Conservation (phyloP, 2,113 vertebrate genomes). For the Dascyllus trimaculatus region DNA sequence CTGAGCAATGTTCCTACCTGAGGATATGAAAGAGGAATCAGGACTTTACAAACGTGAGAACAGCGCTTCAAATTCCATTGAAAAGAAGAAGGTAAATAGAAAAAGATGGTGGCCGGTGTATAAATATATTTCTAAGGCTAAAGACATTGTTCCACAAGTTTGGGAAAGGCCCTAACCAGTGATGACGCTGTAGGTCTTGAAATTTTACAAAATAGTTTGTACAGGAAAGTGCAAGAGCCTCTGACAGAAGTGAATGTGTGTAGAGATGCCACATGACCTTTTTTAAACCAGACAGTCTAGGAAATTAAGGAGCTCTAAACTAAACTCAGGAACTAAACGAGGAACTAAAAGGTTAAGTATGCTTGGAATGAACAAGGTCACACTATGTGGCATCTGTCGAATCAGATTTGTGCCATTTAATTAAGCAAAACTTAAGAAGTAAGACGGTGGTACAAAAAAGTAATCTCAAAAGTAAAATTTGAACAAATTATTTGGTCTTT, state of each 20-base stretch:
- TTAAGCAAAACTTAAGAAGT: too few species aligned
- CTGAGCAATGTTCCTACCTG: conserved; percentile 54
- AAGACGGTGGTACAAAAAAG: too few species aligned
- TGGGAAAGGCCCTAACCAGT: not conserved
- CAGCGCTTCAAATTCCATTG: conserved; percentile 13
- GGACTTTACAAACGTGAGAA: conserved; percentile 23
- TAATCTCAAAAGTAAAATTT: too few species aligned
- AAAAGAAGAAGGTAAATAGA: not conserved
- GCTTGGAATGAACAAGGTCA: not conserved
- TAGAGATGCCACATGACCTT: not conserved
- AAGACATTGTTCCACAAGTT: not conserved
- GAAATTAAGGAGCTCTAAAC: not conserved
- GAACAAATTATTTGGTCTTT: too few species aligned
- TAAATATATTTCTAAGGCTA: not conserved
- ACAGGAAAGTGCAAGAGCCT: not conserved
- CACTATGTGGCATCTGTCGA: not conserved
- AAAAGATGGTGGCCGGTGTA: not conserved
- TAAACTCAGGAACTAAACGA: not conserved
- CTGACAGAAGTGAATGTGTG: not conserved
- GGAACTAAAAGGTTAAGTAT: not conserved
- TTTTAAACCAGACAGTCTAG: not conserved
- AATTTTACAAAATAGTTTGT: too few species aligned
- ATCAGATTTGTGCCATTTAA: too few species aligned
- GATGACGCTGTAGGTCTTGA: not conserved
- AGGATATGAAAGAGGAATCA: conserved; percentile 22